phyloP scores from a whole-genome alignment of 2,797 vertebrate species.

The Myripristis jacobus region DNA sequence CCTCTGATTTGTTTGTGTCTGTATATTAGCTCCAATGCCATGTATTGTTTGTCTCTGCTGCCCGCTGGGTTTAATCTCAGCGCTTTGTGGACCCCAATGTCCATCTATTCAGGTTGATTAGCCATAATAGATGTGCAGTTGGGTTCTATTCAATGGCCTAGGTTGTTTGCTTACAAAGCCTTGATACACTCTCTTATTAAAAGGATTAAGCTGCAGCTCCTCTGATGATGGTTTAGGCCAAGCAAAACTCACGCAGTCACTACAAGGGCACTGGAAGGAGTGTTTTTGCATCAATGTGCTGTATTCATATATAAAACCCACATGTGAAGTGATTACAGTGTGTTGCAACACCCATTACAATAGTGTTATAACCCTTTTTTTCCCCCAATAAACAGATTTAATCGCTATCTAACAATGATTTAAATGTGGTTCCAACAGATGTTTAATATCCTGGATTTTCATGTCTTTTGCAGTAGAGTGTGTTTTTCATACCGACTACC shows the following conservation, averaged over 20 bases:
- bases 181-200: constrained; percentile 41
- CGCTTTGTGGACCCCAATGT: constrained; percentile 46
- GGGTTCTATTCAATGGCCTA: constrained; percentile 51
- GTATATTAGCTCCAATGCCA: constrained; percentile 40
- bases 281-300: constrained; percentile 16
- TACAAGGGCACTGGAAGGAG: not conserved
- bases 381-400: constrained; percentile 29
- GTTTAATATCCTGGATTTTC: no score
- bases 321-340: not conserved
- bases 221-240: constrained; percentile 11
- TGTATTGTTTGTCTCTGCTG: constrained; percentile 51
- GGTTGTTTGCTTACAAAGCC: constrained; percentile 60
- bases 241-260: no score
- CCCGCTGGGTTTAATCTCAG: constrained; percentile 69
- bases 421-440: not conserved
- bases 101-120: constrained; percentile 69
- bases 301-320: not conserved
- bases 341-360: not conserved
- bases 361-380: constrained; percentile 6
- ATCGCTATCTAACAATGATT: constrained; percentile 1
- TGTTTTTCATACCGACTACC: no score
- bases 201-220: constrained; percentile 49
- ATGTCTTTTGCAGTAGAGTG: no score
- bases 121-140: constrained; percentile 65
- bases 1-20: constrained; percentile 52